A percentile compares a stretch with the other conserved stretches of the same genome.
Evolutionary conservation across 2,113 vertebrate genomes (phyloP).

Genomic region (Thalassoma bifasciatum): DNA sequence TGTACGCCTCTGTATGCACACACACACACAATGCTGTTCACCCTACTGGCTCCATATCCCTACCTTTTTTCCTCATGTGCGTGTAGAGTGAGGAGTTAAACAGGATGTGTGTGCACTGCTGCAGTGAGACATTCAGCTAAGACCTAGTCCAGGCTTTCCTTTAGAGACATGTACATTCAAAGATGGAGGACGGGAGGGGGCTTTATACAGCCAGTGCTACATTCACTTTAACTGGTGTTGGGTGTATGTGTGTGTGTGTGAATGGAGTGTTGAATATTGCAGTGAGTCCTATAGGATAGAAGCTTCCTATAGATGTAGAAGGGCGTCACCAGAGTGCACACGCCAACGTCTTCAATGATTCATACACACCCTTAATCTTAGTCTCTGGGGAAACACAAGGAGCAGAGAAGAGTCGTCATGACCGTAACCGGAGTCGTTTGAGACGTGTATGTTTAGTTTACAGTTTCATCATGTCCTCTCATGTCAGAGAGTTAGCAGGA

Average conservation of each 20-base stretch:
- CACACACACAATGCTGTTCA: too few species aligned
- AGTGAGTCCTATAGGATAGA: neutral
- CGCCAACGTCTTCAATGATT: slow-evolving; percentile 24
- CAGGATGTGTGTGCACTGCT: slow-evolving; percentile 8
- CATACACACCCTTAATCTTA: slow-evolving; percentile 4
- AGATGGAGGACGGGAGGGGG: neutral
- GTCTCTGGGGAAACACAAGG: neutral
- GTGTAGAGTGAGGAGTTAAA: neutral
- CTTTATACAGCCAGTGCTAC: slow-evolving; percentile 11
- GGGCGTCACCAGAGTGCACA: slow-evolving; percentile 8
- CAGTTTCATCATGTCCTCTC: neutral
- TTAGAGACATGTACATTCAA: slow-evolving; percentile 62
- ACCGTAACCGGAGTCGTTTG: too few species aligned
- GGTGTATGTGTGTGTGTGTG: slow-evolving; percentile 9
- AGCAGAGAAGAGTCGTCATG: neutral
- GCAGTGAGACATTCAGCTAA: slow-evolving; percentile 66
- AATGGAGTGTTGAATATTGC: slow-evolving; percentile 21
- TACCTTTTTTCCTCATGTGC: neutral
- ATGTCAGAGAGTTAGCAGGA: neutral
- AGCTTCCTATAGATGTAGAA: slow-evolving; percentile 42
- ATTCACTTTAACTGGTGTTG: slow-evolving; percentile 49
- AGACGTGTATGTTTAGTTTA: too few species aligned
- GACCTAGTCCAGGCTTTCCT: slow-evolving; percentile 63
- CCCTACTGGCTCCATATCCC: too few species aligned
- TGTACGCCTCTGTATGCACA: too few species aligned